Conservation (phyloP, 2,113 vertebrate species). For the Polypterus bichir region DNA sequence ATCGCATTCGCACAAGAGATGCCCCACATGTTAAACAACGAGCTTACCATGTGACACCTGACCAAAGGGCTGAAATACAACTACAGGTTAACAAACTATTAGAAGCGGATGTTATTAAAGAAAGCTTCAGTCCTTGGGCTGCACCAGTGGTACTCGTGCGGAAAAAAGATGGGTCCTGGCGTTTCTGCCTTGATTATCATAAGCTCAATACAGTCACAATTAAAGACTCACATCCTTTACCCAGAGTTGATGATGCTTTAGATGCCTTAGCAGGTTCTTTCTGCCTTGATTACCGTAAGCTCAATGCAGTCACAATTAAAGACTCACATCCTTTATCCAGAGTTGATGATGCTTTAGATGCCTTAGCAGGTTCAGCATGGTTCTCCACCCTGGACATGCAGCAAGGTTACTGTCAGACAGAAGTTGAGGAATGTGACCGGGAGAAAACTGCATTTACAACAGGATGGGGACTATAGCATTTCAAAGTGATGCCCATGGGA, state of each 20-base stretch:
- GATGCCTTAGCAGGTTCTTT: no score
- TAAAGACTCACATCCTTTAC: no score
- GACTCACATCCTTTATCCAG: slow-evolving; percentile 1
- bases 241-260: no score
- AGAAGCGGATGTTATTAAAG: no score
- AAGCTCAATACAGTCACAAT: no score
- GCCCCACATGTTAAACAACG: neutral
- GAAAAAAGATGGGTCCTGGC: slow-evolving; percentile 1
- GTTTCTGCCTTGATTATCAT: no score
- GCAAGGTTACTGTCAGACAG: neutral
- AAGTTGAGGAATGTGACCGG: neutral
- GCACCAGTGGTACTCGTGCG: neutral
- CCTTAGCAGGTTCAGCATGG: neutral
- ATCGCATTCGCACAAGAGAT: neutral
- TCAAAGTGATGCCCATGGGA: neutral
- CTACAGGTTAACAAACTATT: neutral
- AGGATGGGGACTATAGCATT: neutral
- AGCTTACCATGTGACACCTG: neutral
- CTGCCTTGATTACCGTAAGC: slow-evolving; percentile 2
- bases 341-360: slow-evolving; percentile 1
- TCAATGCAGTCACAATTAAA: neutral
- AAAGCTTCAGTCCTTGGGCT: neutral
- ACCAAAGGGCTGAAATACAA: neutral
- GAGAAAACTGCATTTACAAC: neutral
- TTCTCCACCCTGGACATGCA: no score